phyloP scores from a whole-genome alignment of 2,797 vertebrate genomes.

The Mus caroli region DNA sequence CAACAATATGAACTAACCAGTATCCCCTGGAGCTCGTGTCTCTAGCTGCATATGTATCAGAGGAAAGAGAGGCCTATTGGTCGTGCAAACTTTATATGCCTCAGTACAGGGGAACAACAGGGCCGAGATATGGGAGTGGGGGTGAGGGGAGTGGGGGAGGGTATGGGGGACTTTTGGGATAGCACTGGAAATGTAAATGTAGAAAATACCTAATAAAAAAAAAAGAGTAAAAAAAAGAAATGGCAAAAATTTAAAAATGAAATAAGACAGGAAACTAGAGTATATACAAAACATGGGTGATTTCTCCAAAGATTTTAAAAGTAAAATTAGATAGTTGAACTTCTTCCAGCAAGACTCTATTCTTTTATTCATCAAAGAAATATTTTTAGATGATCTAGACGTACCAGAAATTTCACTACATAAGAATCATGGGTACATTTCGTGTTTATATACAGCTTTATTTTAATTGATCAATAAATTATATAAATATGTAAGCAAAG shows the following conservation, averaged over 20 bases:
- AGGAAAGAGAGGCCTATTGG: too few species aligned
- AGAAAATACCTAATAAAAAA: too few species aligned
- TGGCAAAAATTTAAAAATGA: constrained; percentile 6
- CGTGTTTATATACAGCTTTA: neutral
- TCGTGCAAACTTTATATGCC: too few species aligned
- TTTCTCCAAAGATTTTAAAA: constrained; percentile 41
- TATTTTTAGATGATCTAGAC: constrained; percentile 18
- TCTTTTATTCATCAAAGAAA: constrained; percentile 61
- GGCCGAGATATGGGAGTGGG: too few species aligned
- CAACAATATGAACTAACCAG: too few species aligned
- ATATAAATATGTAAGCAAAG: neutral
- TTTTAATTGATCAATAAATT: constrained; percentile 31
- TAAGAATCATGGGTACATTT: neutral
- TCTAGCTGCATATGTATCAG: too few species aligned
- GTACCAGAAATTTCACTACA: neutral
- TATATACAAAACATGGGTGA: neutral
- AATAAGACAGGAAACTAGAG: constrained; percentile 2
- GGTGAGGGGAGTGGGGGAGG: too few species aligned
- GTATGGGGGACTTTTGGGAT: too few species aligned
- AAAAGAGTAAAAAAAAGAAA: too few species aligned
- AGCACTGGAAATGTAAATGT: too few species aligned
- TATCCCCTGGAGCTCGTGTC: too few species aligned
- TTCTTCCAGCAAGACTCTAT: neutral
- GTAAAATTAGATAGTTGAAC: constrained; percentile 3
- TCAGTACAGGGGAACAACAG: too few species aligned